Percentiles rank a stretch among this genome's conserved stretches.
Conservation (phyloP, 2,888 invertebrate genomes). For the Athalia circularis region DNA sequence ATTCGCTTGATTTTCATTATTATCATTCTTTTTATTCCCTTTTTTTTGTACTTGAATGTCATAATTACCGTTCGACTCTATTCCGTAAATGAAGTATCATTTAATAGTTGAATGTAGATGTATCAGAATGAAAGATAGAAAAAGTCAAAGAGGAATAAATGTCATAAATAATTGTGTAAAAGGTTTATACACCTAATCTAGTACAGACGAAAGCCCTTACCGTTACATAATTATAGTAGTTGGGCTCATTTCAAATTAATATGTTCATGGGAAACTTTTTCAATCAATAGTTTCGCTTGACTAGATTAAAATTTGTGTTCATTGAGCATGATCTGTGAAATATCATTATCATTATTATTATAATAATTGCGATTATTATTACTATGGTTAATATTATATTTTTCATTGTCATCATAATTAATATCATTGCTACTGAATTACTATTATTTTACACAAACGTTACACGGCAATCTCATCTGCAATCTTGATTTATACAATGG, state of each 20-base stretch:
- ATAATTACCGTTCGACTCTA: not conserved
- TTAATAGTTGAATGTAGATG: not conserved
- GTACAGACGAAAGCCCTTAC: conserved; percentile 37
- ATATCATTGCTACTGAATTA: conserved; percentile 47
- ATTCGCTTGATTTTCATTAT: conserved; percentile 26
- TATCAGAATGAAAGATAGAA: not conserved
- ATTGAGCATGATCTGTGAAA: conserved; percentile 72
- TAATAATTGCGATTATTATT: conserved; percentile 50
- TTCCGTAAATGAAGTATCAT: not conserved
- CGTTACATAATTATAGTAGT: conserved; percentile 17
- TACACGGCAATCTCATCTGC: conserved; percentile 30
- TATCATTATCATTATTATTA: conserved; percentile 48
- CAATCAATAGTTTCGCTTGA: conserved; percentile 65
- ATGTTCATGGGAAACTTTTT: conserved; percentile 52
- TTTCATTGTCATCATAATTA: conserved; percentile 46
- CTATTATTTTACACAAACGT: conserved; percentile 51
- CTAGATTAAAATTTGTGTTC: conserved; percentile 64
- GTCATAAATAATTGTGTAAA: not conserved
- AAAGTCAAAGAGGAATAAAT: not conserved
- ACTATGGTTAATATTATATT: conserved; percentile 43
- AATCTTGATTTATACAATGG: conserved; percentile 28
- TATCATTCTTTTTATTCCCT: not conserved
- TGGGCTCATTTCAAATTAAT: conserved; percentile 34
- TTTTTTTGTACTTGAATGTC: not conserved
- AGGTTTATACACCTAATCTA: not conserved